phyloP scores from a whole-genome alignment of 37 sponge, comb jelly and placozoan species.

The Oopsacas minuta region DNA sequence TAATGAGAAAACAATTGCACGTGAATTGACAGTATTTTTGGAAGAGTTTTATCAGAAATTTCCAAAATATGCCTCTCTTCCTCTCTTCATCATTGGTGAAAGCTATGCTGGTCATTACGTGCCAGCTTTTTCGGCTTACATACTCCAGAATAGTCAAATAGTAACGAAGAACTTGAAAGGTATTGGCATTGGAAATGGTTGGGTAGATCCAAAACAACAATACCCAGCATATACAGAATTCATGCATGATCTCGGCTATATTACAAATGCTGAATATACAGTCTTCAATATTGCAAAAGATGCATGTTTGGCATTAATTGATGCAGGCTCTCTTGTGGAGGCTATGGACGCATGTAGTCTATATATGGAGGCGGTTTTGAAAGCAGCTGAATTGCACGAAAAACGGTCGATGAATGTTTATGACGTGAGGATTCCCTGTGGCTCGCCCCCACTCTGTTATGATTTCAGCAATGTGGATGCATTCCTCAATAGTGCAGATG shows the following conservation, averaged over 20 bases:
- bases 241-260: constrained; percentile 26
- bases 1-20: constrained; percentile 27
- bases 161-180: constrained; percentile 72
- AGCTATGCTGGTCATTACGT: constrained; percentile 82
- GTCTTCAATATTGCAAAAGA: constrained; percentile 39
- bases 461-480: constrained; percentile 26
- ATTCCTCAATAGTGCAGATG: constrained; percentile 39
- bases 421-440: constrained; percentile 42
- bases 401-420: constrained; percentile 45
- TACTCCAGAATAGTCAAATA: constrained; percentile 51
- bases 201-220: constrained; percentile 73
- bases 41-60: constrained; percentile 26
- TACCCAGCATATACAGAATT: constrained; percentile 46
- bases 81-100: constrained; percentile 45
- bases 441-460: constrained; percentile 40
- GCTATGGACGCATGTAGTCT: background rate
- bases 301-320: constrained; percentile 38
- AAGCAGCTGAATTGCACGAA: background rate
- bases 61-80: constrained; percentile 30
- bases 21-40: constrained; percentile 27
- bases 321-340: background rate
- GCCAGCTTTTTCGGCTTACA: constrained; percentile 66
- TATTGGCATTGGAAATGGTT: constrained; percentile 77
- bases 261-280: constrained; percentile 27
- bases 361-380: background rate